Evolutionary conservation across 2,113 vertebrate species (phyloP).

Genomic region (Connochaetes taurinus): DNA sequence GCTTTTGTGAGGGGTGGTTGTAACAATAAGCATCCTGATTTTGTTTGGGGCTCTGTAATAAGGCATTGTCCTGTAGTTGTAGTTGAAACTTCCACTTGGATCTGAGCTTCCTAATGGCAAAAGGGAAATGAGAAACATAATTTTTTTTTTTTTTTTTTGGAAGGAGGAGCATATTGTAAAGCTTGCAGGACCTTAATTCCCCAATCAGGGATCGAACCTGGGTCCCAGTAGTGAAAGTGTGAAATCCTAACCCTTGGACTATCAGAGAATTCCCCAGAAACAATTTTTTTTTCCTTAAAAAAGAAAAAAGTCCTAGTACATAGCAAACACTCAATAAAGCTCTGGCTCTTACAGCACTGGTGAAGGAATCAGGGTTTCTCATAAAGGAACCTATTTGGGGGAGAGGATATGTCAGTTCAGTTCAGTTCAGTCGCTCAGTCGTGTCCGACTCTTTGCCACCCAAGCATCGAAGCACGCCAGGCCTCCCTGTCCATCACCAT

Average conservation of each 20-base stretch:
- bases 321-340: not conserved
- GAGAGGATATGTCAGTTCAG: not conserved
- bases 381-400: too few species aligned
- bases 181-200: not conserved
- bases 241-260: not conserved
- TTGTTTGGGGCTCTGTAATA: not conserved
- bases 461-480: too few species aligned
- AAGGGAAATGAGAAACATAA: not conserved
- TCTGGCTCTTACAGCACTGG: not conserved
- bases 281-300: not conserved
- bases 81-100: not conserved
- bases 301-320: not conserved
- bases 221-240: not conserved
- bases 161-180: not conserved
- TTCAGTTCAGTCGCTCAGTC: too few species aligned
- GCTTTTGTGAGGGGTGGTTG: not conserved
- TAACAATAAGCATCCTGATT: accelerated
- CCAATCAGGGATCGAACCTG: not conserved
- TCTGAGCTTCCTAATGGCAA: not conserved
- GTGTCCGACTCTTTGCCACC: too few species aligned
- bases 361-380: not conserved
- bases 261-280: not conserved
- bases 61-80: not conserved
- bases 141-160: not conserved
- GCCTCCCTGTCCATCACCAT: too few species aligned